A percentile compares a stretch with the other conserved stretches of the same genome.
phyloP scores from a whole-genome alignment of 2,888 invertebrate genomes.

The Erebia palarica region DNA sequence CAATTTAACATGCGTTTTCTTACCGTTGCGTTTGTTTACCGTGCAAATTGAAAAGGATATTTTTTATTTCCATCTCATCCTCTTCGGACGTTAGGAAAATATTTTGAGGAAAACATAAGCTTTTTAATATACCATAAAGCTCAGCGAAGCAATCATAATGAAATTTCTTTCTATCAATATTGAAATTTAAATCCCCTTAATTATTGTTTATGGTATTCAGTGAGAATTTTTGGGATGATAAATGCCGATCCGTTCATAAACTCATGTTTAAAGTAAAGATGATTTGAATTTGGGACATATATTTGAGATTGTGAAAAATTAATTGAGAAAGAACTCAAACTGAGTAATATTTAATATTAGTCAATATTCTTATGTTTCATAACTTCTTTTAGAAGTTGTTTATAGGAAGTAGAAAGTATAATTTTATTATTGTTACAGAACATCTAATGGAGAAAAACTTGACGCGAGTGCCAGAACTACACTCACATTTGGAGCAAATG shows the following conservation, averaged over 20 bases:
- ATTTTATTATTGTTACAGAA: slow-evolving; percentile 78
- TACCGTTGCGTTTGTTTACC: not conserved
- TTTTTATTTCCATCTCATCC: not conserved
- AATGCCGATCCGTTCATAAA: no score
- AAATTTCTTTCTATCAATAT: not conserved
- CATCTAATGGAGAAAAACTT: slow-evolving; percentile 92
- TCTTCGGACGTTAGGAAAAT: not conserved
- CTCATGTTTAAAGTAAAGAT: no score
- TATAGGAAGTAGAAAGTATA: not conserved
- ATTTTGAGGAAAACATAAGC: slow-evolving; percentile 1
- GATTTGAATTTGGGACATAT: no score
- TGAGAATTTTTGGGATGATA: not conserved
- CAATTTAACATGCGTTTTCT: not conserved
- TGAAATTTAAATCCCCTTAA: not conserved
- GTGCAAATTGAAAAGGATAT: not conserved
- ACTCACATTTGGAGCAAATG: slow-evolving; percentile 97
- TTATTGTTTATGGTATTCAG: not conserved
- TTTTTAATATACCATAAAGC: not conserved
- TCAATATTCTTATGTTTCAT: no score
- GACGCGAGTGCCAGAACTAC: slow-evolving; percentile 94
- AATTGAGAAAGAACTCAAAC: no score
- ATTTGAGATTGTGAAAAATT: not conserved
- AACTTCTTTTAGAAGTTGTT: no score
- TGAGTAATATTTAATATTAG: no score
- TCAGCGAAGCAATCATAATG: not conserved